Evolutionary conservation across 2,888 invertebrate species (phyloP).

Genomic region (Phyllotreta cruciferae): DNA sequence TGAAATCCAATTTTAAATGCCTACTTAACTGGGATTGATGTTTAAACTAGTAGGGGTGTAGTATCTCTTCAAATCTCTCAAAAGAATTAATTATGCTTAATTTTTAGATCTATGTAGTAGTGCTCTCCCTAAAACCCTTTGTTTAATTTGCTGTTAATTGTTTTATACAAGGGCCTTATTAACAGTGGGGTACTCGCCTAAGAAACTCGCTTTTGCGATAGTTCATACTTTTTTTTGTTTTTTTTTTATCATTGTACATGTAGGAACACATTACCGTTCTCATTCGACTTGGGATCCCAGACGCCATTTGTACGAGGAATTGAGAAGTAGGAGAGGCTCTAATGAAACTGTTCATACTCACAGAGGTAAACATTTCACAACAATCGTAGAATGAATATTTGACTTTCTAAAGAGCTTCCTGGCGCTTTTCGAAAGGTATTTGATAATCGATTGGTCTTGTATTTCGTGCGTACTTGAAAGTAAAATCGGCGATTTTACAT

Average conservation of each 20-base stretch:
- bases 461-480: background rate
- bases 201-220: constrained; percentile 37
- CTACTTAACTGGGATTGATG: background rate
- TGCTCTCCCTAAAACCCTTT: constrained; percentile 16
- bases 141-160: constrained; percentile 34
- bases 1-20: no score
- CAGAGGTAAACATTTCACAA: constrained; percentile 54
- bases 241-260: constrained; percentile 42
- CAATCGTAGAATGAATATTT: constrained; percentile 32
- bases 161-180: constrained; percentile 32
- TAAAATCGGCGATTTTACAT: no score
- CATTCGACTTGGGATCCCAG: constrained; percentile 90
- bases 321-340: constrained; percentile 75
- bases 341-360: constrained; percentile 71
- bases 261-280: constrained; percentile 61
- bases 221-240: constrained; percentile 35
- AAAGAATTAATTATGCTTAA: constrained; percentile 30
- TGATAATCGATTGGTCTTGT: constrained; percentile 5
- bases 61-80: background rate
- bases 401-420: constrained; percentile 27
- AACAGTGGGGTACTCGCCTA: constrained; percentile 34
- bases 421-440: constrained; percentile 23
- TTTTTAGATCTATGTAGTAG: constrained; percentile 33
- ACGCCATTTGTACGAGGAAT: constrained; percentile 88
- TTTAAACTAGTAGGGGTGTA: background rate